Evolutionary conservation across 53 echinoderm and acorn worm species (phyloP).

Genomic region (Henricia sp.): DNA sequence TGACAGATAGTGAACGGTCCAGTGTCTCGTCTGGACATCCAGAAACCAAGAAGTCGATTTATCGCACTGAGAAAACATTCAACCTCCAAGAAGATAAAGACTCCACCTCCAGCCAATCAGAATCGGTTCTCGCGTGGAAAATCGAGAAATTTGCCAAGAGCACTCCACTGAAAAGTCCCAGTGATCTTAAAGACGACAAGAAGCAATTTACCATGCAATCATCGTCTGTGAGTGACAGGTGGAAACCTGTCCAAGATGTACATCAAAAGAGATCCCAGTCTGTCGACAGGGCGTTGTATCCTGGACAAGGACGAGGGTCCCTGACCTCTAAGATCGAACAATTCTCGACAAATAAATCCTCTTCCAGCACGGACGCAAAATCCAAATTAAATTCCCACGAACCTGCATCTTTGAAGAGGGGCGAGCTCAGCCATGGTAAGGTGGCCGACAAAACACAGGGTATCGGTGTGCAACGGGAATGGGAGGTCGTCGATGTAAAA

Average conservation of each 20-base stretch:
- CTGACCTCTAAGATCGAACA: conserved; percentile 35
- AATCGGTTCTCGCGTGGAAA: conserved; percentile 48
- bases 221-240: background rate
- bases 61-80: conserved; percentile 52
- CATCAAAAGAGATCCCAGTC: conserved; percentile 26
- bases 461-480: background rate
- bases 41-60: conserved; percentile 7
- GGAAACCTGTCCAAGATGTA: conserved; percentile 12
- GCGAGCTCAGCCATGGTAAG: background rate
- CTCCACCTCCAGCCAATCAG: conserved; percentile 24
- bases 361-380: conserved; percentile 2
- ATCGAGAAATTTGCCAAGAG: conserved; percentile 52
- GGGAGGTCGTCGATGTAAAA: background rate
- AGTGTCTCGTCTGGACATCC: conserved; percentile 20
- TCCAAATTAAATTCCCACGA: conserved; percentile 5
- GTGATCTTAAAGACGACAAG: conserved; percentile 1
- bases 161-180: conserved; percentile 45
- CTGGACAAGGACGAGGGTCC: conserved; percentile 34
- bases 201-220: conserved; percentile 10
- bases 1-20: conserved; percentile 32
- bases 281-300: conserved; percentile 38
- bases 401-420: background rate
- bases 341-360: conserved; percentile 14
- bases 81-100: conserved; percentile 26
- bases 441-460: conserved; percentile 10